Percentiles rank a stretch among this genome's conserved stretches.
These are phyloP conservation scores for Periophthalmus magnuspinnatus DNA, from an alignment of 2,797 vertebrate species.

Conservation along the genomic window DNA sequence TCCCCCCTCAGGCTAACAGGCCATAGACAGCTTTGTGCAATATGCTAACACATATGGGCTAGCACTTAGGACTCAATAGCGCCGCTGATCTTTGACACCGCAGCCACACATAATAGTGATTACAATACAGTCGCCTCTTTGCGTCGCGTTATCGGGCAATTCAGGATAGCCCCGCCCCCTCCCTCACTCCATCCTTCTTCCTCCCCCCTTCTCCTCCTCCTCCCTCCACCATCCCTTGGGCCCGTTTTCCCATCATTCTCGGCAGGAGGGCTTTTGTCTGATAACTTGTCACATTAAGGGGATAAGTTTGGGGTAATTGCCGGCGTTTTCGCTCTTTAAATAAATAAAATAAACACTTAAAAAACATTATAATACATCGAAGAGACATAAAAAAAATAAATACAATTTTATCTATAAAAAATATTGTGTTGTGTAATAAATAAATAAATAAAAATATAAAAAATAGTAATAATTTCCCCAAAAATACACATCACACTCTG, in stretches of 20 bases:
- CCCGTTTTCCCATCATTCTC: constrained; percentile 63
- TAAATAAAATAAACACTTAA: not conserved
- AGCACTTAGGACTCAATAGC: constrained; percentile 49
- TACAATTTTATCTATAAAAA: not conserved
- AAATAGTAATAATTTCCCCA: not conserved
- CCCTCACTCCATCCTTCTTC: not conserved
- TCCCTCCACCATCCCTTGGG: constrained; percentile 26
- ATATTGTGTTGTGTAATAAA: too few relatives aligned
- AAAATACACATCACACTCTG: not conserved
- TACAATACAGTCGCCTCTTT: constrained; percentile 32
- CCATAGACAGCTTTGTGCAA: constrained; percentile 67
- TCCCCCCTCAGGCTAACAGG: constrained; percentile 66
- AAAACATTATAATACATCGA: not conserved
- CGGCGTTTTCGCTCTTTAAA: not conserved
- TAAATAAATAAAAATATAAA: too few relatives aligned
- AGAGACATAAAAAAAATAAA: not conserved
- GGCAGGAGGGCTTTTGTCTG: constrained; percentile 86
- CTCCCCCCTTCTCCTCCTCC: too few relatives aligned
- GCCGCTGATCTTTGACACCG: constrained; percentile 66
- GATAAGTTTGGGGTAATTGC: not conserved
- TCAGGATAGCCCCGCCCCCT: constrained; percentile 18
- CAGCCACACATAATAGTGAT: constrained; percentile 61
- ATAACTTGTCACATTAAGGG: constrained; percentile 97
- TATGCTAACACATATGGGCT: constrained; percentile 70
- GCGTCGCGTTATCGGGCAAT: not conserved